Base-by-base conservation (phyloP, 2,113 vertebrate genomes). In the Toxostoma redivivum region DNA sequence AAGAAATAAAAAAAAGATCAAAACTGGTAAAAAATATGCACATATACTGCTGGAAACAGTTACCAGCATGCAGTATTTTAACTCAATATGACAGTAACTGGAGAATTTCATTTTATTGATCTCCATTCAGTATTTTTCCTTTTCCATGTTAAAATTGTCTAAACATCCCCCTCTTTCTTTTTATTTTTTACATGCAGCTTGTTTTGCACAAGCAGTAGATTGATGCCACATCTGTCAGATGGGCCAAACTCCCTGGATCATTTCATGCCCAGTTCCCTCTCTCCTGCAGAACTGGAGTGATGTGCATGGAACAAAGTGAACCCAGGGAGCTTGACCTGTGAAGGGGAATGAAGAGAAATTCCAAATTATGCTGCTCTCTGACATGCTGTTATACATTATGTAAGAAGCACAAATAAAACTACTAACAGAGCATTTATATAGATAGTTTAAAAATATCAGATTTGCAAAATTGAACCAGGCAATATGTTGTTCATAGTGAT, bases 1-100 rank as follows among this genome's bases (percentile, higher is more conserved):
- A 92, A 57, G 40, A 42, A 42, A 42, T 37, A 93, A 93, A 94
- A 40, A 40, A 40, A 40, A 67, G 53, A 84, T 64, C 40, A 91
- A 92, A 92, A 71, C 72, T 60, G 10, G 12, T 48, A 77, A 81
- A 92, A 95, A 67, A 79, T 4, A 54, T 1, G 7, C 58, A 72
- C 74, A 8, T 17, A 18, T 54, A 27, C 18, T 51, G 51, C 13
- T 58, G 20, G 45, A 78, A 77, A 78, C 5, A 37, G 12, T 40
- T 81, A 12, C 35, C 25, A 88, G 48, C 21, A 70, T 30, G 64
- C 8, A 67, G 27, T 45, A 47, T 67, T 89, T 76, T 56, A 62
- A 5, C 18, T n/a, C 40, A 85, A 11, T n/a, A 54, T 47, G 44
- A 44, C 12, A 31, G 31, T 4, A 10, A 79, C 2, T 56, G 25